Evolutionary conservation across 35 echinoderm and acorn worm genomes (phyloP).

Genomic region (Lytechinus variegatus): DNA sequence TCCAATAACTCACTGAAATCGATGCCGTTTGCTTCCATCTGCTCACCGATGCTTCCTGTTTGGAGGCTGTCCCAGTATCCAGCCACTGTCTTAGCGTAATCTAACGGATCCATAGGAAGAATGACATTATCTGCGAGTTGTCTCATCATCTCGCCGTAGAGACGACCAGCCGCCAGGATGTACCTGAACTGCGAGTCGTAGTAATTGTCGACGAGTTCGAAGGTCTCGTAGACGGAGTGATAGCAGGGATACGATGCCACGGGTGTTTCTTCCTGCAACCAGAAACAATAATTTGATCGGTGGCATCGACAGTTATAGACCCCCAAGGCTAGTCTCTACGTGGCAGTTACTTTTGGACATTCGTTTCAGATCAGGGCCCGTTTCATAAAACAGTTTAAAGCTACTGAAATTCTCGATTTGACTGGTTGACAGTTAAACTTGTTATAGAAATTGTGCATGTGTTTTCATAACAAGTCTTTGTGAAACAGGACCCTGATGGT

Average conservation of each 20-base stretch:
- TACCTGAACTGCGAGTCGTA: conserved; percentile 77
- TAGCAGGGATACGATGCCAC: conserved; percentile 85
- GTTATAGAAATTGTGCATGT: too few species aligned
- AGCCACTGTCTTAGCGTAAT: conserved; percentile 65
- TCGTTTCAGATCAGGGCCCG: too few species aligned
- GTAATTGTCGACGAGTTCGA: conserved; percentile 68
- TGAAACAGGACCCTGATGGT: too few species aligned
- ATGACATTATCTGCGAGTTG: conserved; percentile 66
- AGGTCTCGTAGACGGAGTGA: conserved; percentile 93
- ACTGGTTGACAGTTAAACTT: too few species aligned
- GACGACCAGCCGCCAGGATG: conserved; percentile 61
- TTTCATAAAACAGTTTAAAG: too few species aligned
- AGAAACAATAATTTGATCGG: neutral
- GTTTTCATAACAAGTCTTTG: too few species aligned
- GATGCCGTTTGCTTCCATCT: conserved; percentile 61
- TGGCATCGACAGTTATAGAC: too few species aligned
- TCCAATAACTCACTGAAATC: conserved; percentile 56
- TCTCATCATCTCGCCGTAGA: conserved; percentile 69
- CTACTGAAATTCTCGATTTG: too few species aligned
- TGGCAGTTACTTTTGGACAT: too few species aligned
- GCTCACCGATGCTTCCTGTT: conserved; percentile 55
- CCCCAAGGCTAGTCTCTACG: too few species aligned
- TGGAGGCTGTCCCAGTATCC: conserved; percentile 61
- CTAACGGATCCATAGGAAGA: conserved; percentile 64
- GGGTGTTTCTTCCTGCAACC: conserved; percentile 40